Evolutionary conservation across 2,888 invertebrate species (phyloP), one percentile per base, ranked within the genome.

Genomic region (Notodonta dromedarius): DNA sequence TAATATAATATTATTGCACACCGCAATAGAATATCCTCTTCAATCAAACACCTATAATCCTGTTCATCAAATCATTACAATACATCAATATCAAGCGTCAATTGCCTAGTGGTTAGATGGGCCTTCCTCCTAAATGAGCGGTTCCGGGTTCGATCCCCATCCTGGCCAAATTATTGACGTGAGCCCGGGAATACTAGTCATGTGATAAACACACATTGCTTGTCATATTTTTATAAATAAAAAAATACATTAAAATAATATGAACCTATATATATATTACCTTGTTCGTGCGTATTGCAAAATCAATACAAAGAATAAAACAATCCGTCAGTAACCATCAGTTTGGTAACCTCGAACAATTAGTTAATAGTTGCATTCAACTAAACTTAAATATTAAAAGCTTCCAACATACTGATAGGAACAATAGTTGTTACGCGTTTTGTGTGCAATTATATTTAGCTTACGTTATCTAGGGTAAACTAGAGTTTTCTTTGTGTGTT

Each of bases 381-480:
- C 68, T 69, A 72, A n/a, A n/a, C n/a, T n/a, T n/a, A n/a, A 76
- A 73, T 71, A 72, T 71, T 73, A 76, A 76, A 74, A 73, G 74
- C 76, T 76, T 72, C 75, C 67, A 50, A 50, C 50, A 50, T 61
- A 69, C 46, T 65, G 57, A 75, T 62, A 70, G 67, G 70, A 72
- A 78, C 71, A 64, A 67, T 70, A 69, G 62, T 67, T 59, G 69
- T 62, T 67, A 63, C 58, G 42, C 69, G 59, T 65, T 67, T 60
- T 57, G 57, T 60, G 60, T 57, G 55, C 16, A 57, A 58, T 66
- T 59, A 74, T 48, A 51, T 44, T 70, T 66, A 75, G 66, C 61
- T 66, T 70, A 70, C 59, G 67, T 35, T 67, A 32, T 4, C 0
- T 44, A 13, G 12, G 12, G 4, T 24, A 24, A 24, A 24, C 24